Conservation (phyloP, 2,888 invertebrate genomes). For the Clunio marinus region DNA sequence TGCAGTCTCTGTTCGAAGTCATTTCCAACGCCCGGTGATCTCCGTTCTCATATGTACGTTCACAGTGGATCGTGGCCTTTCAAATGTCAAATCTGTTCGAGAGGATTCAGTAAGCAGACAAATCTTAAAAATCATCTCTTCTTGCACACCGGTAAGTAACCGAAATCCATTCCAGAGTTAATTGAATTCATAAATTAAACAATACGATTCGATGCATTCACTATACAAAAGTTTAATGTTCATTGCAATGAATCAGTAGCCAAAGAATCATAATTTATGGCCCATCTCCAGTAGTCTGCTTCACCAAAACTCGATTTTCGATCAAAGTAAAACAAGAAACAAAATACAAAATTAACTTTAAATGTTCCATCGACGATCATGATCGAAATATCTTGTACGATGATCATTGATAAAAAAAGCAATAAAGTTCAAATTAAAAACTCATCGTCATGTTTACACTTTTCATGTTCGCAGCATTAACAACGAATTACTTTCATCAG, state of each 20-base stretch:
- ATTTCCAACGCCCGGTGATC: constrained; percentile 93
- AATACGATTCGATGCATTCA: too few species aligned
- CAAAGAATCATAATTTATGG: constrained; percentile 27
- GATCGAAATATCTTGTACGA: too few species aligned
- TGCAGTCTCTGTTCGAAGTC: constrained; percentile 91
- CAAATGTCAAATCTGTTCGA: constrained; percentile 88
- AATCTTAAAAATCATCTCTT: constrained; percentile 93
- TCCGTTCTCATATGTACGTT: constrained; percentile 94
- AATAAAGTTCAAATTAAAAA: neutral
- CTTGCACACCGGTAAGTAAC: constrained; percentile 78
- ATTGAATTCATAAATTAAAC: constrained; percentile 35
- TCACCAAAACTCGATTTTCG: neutral
- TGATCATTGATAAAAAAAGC: too few species aligned
- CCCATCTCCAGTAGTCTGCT: constrained; percentile 26
- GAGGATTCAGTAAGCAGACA: constrained; percentile 94
- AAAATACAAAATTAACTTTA: constrained; percentile 12
- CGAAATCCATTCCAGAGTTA: constrained; percentile 40
- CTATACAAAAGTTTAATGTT: too few species aligned
- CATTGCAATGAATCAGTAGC: constrained; percentile 25
- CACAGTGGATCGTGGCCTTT: constrained; percentile 97
- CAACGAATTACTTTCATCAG: neutral
- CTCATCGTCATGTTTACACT: neutral
- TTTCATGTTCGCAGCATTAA: neutral
- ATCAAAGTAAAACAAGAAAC: too few species aligned
- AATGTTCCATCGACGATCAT: constrained; percentile 21